Conservation (phyloP, 2,888 invertebrate genomes). For the Netelia virgata region DNA sequence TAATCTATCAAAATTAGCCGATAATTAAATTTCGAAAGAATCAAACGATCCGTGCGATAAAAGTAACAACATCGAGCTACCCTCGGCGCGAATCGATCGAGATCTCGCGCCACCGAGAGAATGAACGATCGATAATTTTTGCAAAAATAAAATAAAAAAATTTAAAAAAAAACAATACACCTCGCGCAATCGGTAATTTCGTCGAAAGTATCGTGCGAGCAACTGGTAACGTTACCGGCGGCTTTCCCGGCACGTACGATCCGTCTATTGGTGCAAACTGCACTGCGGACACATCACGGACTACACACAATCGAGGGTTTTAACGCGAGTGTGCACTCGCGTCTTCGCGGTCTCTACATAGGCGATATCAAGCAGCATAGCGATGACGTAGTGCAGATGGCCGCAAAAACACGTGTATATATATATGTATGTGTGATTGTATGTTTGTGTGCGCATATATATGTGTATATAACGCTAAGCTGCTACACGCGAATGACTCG, state of each 20-base stretch:
- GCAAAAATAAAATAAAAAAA: too few relatives aligned
- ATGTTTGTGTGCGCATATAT: not conserved
- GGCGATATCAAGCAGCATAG: slow-evolving; percentile 24
- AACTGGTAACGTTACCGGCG: slow-evolving; percentile 14
- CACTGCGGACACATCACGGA: slow-evolving; percentile 55
- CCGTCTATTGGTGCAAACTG: slow-evolving; percentile 61
- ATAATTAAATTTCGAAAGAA: too few relatives aligned
- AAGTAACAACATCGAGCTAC: too few relatives aligned
- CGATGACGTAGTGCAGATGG: slow-evolving; percentile 32
- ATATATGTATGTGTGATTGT: not conserved
- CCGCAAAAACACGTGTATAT: slow-evolving; percentile 7
- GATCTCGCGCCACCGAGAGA: too few relatives aligned
- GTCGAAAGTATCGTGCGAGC: not conserved
- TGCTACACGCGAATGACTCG: slow-evolving; percentile 56
- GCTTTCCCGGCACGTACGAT: slow-evolving; percentile 45
- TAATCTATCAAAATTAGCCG: too few relatives aligned
- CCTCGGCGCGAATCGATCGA: too few relatives aligned
- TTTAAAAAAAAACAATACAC: too few relatives aligned
- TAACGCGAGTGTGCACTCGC: not conserved
- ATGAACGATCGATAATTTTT: too few relatives aligned
- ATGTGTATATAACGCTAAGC: not conserved
- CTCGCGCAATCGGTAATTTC: too few relatives aligned
- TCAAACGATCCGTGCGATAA: too few relatives aligned
- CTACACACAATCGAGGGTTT: slow-evolving; percentile 25
- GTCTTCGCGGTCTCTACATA: slow-evolving; percentile 45